Percentiles rank a stretch among this genome's conserved stretches.
Conservation (phyloP, 2,113 vertebrate genomes). For the Scortum barcoo region DNA sequence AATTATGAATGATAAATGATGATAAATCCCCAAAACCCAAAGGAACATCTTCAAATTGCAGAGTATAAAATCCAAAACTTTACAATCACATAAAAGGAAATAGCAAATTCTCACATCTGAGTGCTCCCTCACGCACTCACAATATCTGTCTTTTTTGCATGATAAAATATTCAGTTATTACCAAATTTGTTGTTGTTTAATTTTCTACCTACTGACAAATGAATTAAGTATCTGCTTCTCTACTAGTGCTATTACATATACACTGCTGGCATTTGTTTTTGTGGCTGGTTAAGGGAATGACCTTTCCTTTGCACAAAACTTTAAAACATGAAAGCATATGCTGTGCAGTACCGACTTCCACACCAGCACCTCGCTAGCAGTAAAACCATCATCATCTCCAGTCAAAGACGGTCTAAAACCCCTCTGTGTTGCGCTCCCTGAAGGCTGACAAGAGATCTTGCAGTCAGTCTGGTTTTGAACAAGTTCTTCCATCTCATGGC, state of each 20-base stretch:
- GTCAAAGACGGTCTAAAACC: constrained; percentile 13
- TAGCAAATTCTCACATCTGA: background rate
- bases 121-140: too few relatives aligned
- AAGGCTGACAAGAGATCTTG: constrained; percentile 3
- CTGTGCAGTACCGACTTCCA: background rate
- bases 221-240: background rate
- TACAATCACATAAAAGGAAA: too few relatives aligned
- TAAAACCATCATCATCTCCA: constrained; percentile 9
- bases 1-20: background rate
- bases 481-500: constrained; percentile 16
- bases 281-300: background rate
- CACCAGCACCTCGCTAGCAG: background rate
- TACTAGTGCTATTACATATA: background rate
- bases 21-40: background rate
- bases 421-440: constrained; percentile 1
- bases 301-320: background rate
- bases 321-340: background rate
- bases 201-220: background rate
- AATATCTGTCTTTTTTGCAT: too few relatives aligned
- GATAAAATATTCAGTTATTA: background rate
- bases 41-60: background rate
- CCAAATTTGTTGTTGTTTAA: background rate
- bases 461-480: constrained; percentile 40
- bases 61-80: too few relatives aligned
- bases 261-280: background rate